Base-by-base conservation (phyloP, 2,888 invertebrate genomes). In the Boloria euphrosyne region DNA sequence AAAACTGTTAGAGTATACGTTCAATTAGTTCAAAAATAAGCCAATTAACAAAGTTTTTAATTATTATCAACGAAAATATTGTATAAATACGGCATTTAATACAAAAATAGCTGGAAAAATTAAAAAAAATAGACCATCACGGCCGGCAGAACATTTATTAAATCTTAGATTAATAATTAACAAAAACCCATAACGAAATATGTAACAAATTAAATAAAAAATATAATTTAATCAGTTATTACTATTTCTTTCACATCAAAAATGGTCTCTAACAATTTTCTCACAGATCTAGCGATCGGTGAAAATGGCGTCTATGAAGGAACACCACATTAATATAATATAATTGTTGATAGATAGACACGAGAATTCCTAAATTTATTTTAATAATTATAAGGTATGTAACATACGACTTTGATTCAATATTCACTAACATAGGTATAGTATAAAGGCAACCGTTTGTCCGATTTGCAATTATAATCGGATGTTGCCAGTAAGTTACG, bases 251-350 rank as follows among this genome's bases (percentile, higher is more conserved):
- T 22, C 22, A 22, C 22, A 22, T 3, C 22, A 22, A 22, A 22
- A 22, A 22, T n/a, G n/a, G n/a, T 22, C 16, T 17, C 18, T 75
- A 75, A 76, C 75, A 81, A 82, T 81, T 80, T 76, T 79, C 76
- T 80, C 75, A 77, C 67, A 74, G 72, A 74, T 69, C 69, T 74
- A 76, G 75, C 71, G 77, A 75, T 80, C 82, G 77, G 83, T 85
- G 89, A 92, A 92, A 91, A 85, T 86, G 92, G 74, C 90, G 85
- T 73, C 76, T 78, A 81, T 87, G 80, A 90, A 90, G 81, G 93
- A 93, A 93, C 93, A 93, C 93, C 92, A 93, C 82, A 83, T 78
- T 87, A 87, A 85, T 82, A 75, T 84, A 85, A 89, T 82, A 86
- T 82, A 82, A 69, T 87, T 86, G 82, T 76, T 80, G 77, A 80